Evolutionary conservation across 2,888 invertebrate species (phyloP).

Genomic region (Drosophila picticornis): DNA sequence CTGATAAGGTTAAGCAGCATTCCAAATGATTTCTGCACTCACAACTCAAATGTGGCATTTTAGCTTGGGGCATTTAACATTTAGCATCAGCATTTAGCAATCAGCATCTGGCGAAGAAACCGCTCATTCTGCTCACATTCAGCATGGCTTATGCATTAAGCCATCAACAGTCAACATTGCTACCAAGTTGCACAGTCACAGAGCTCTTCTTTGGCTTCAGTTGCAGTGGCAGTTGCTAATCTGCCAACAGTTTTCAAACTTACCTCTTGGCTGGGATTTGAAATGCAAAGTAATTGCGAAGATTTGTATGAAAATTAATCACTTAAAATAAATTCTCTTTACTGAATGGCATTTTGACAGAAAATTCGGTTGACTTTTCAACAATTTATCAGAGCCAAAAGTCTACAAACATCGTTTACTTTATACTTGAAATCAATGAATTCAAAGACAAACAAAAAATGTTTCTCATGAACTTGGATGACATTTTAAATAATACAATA

Average conservation of each 20-base stretch:
- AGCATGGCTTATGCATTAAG: constrained; percentile 29
- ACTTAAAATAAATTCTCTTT: neutral
- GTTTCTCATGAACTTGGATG: neutral
- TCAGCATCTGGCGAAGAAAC: constrained; percentile 2
- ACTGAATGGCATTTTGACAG: neutral
- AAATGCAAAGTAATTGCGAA: neutral
- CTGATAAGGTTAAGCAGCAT: constrained; percentile 51
- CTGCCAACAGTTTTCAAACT: neutral
- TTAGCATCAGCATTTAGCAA: neutral
- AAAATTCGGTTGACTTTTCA: neutral
- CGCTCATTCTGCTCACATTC: neutral
- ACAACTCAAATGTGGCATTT: constrained; percentile 29
- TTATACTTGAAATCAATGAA: neutral
- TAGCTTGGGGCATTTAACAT: constrained; percentile 11
- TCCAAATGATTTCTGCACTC: constrained; percentile 50
- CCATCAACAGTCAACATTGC: neutral
- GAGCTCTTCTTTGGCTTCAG: neutral
- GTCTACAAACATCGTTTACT: neutral
- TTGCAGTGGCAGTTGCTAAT: neutral
- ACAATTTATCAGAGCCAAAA: neutral
- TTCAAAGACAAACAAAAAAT: neutral
- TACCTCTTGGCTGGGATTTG: neutral
- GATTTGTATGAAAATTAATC: neutral
- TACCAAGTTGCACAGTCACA: neutral
- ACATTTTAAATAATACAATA: neutral